Evolutionary conservation across 2,888 invertebrate genomes (phyloP).

Genomic region (Pyrgus malvae): DNA sequence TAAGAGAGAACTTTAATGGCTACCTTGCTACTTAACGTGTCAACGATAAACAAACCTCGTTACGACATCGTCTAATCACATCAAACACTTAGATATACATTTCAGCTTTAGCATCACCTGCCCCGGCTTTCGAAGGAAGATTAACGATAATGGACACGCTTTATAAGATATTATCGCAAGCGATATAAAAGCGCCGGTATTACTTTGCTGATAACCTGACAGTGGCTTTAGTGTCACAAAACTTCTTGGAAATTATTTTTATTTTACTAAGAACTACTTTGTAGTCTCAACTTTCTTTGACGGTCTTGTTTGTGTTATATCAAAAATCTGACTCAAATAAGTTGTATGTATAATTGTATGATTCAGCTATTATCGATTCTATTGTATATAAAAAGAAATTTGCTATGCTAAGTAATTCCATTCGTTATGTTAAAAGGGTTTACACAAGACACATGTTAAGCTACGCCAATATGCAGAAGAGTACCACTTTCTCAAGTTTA

Average conservation of each 20-base stretch:
- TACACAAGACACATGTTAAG: slow-evolving; percentile 27
- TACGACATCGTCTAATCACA: slow-evolving; percentile 26
- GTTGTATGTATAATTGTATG: too few species aligned
- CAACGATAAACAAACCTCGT: slow-evolving; percentile 20
- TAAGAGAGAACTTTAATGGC: slow-evolving; percentile 8
- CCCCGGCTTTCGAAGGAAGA: slow-evolving; percentile 28
- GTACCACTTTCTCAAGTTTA: slow-evolving; percentile 34
- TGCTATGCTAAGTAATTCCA: slow-evolving; percentile 18
- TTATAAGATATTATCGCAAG: slow-evolving; percentile 31
- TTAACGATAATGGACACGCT: slow-evolving; percentile 34
- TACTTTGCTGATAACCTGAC: slow-evolving; percentile 27
- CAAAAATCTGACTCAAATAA: too few species aligned
- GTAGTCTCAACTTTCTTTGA: neutral
- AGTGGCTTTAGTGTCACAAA: slow-evolving; percentile 12
- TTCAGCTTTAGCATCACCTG: slow-evolving; percentile 31
- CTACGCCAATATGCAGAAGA: slow-evolving; percentile 31
- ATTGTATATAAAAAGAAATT: too few species aligned
- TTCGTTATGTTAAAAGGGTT: slow-evolving; percentile 31
- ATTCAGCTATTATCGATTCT: too few species aligned
- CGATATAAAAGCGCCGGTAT: slow-evolving; percentile 28
- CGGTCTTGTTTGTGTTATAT: too few species aligned
- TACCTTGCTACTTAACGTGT: slow-evolving; percentile 22
- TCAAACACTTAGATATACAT: slow-evolving; percentile 31
- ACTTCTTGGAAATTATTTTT: slow-evolving; percentile 16
- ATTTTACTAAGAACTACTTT: slow-evolving; percentile 10